Percentiles rank a stretch among this genome's conserved stretches.
These are phyloP conservation scores for Onychomys arenicola DNA, from an alignment of 2,797 vertebrate genomes.

Conservation along the genomic window DNA sequence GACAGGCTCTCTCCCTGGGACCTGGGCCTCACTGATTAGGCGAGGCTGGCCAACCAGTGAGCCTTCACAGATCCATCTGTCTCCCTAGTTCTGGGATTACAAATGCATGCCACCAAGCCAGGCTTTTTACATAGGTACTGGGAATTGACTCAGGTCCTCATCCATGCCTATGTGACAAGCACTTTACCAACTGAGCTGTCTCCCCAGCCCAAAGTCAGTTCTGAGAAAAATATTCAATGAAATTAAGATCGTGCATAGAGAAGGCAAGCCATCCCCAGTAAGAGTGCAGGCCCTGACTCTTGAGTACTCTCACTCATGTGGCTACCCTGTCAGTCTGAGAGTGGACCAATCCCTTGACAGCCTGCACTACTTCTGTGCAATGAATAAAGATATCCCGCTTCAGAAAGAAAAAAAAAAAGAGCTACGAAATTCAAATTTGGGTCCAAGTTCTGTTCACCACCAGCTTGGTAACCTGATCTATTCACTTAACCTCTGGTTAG, in stretches of 20 bases:
- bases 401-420: too few species aligned
- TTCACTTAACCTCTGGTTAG: neutral
- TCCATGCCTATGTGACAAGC: neutral
- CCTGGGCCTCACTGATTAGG: neutral
- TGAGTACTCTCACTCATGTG: neutral
- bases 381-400: neutral
- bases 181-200: neutral
- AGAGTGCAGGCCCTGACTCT: neutral
- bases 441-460: neutral
- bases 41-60: neutral
- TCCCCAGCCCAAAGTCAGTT: neutral
- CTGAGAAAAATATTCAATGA: slow-evolving; percentile 23
- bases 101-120: neutral
- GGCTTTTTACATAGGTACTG: neutral
- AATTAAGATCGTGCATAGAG: neutral
- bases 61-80: neutral
- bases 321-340: neutral
- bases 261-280: neutral
- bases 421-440: neutral
- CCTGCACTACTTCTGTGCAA: neutral
- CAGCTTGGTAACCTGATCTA: neutral
- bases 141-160: neutral
- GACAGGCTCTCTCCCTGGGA: neutral
- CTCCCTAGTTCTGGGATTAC: neutral
- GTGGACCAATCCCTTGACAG: neutral